A percentile compares a stretch with the other conserved stretches of the same genome.
phyloP scores from a whole-genome alignment of 2,888 invertebrate species.

The Leptopterna dolabrata region DNA sequence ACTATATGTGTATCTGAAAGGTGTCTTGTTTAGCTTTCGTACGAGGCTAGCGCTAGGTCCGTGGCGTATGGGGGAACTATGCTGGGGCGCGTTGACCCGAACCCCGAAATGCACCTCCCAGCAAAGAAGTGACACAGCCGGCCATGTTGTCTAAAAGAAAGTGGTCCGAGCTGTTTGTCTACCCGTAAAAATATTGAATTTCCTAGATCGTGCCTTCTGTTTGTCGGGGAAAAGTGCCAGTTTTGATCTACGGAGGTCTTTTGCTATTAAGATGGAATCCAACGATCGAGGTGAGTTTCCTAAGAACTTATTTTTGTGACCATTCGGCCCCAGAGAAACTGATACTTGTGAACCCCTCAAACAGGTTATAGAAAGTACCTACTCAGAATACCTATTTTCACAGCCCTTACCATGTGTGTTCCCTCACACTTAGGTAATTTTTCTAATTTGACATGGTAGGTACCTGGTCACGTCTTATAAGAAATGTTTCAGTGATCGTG shows the following conservation, averaged over 20 bases:
- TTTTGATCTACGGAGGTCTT: not conserved
- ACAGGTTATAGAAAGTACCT: slow-evolving; percentile 28
- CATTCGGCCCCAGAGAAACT: slow-evolving; percentile 25
- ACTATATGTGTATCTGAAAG: too few species aligned
- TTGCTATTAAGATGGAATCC: slow-evolving; percentile 57
- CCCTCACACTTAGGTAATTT: too few species aligned
- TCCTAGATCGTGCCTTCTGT: slow-evolving; percentile 14
- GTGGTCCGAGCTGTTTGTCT: slow-evolving; percentile 58
- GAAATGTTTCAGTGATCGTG: too few species aligned
- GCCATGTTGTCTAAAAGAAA: slow-evolving; percentile 62
- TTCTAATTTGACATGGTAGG: too few species aligned
- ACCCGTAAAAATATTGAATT: not conserved
- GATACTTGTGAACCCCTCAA: not conserved
- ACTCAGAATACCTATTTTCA: not conserved
- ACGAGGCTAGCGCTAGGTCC: not conserved
- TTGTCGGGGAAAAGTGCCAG: not conserved
- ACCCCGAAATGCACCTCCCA: slow-evolving; percentile 47
- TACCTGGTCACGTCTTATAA: too few species aligned
- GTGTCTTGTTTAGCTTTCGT: too few species aligned
- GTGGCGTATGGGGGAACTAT: not conserved
- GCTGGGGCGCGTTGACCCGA: slow-evolving; percentile 40
- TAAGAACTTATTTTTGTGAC: not conserved
- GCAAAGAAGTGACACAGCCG: slow-evolving; percentile 47
- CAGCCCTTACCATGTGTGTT: too few species aligned
- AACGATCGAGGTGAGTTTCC: slow-evolving; percentile 59